phyloP scores from a whole-genome alignment of 2,113 vertebrate species.

The Hemichromis elongatus region DNA sequence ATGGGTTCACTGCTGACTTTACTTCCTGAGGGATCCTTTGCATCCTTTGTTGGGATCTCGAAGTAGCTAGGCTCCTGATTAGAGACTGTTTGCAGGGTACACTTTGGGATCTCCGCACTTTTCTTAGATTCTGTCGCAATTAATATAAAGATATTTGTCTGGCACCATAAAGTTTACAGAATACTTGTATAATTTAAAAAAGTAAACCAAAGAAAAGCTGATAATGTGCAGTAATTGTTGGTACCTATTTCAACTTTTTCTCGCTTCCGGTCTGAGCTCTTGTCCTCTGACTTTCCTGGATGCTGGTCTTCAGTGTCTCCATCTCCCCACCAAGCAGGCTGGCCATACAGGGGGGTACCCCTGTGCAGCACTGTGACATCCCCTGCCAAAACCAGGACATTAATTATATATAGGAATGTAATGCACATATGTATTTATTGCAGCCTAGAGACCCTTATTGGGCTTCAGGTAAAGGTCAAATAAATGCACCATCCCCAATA shows the following conservation, averaged over 20 bases:
- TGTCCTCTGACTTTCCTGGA: constrained; percentile 75
- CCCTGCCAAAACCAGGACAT: constrained; percentile 19
- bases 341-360: constrained; percentile 91
- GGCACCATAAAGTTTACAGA: background rate
- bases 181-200: background rate
- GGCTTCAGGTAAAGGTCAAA: background rate
- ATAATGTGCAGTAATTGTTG: background rate
- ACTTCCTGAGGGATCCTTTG: constrained; percentile 56
- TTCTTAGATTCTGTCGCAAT: constrained; percentile 49
- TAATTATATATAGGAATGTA: background rate
- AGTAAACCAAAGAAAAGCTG: background rate
- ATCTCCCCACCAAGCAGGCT: constrained; percentile 97
- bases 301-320: constrained; percentile 79
- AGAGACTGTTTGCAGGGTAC: constrained; percentile 63
- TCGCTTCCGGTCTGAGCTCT: constrained; percentile 71
- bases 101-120: constrained; percentile 68
- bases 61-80: constrained; percentile 93
- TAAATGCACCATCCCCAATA: background rate
- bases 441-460: background rate
- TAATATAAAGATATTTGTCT: background rate
- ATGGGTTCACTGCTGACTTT: constrained; percentile 76
- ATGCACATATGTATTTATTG: background rate
- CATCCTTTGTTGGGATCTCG: constrained; percentile 93
- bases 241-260: constrained; percentile 75
- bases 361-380: constrained; percentile 83